Base-by-base conservation (phyloP, 2,797 vertebrate species). In the Sciurus vulgaris region DNA sequence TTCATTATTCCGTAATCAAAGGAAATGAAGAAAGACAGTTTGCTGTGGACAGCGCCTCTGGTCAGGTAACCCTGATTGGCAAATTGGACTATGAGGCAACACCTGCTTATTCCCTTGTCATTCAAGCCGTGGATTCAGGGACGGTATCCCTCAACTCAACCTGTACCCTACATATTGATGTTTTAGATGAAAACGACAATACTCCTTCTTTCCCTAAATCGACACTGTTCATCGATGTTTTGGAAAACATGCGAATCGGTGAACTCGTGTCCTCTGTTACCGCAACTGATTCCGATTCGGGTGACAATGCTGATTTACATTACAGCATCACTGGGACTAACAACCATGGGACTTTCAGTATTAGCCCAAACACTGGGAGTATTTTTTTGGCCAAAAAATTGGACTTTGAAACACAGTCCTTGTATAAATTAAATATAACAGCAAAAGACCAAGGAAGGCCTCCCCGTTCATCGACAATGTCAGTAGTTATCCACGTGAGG, bases 111-210 rank as follows among this genome's bases (percentile, higher is more conserved):
- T 99, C 99, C 0, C 98, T 99, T 61, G 98, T 99, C 79, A 99
- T 99, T 90, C 98, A 99, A 82, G 99, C 99, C 0, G 98, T 99
- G 44, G 99, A 99, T 97, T 98, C 99, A 22, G 99, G 99, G 88
- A 87, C 83, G 0, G 70, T 98, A 96, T 94, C 99, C n/a, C 97
- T 99, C 28, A 99, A 99, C 10, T 99, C 99, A 28, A 99, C 99
- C 7, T 99, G 99, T 47, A 98, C 99, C 94, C 98, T 99, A 88
- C 99, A 98, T 93, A 99, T 99, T 93, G 99, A 99, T 87, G 98
- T 99, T 28, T 94, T 99, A 97, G 99, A 99, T 97, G 99, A 99
- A 98, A 99, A 99, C 70, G 99, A 99, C 98, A 99, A 99, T 96
- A 98, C 98, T 5, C 99, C 99, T 54, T 99, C 99, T 86, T 99